Percentiles rank a stretch among this genome's conserved stretches.
phyloP scores from a whole-genome alignment of 2,797 vertebrate genomes.

The Tapera naevia region DNA sequence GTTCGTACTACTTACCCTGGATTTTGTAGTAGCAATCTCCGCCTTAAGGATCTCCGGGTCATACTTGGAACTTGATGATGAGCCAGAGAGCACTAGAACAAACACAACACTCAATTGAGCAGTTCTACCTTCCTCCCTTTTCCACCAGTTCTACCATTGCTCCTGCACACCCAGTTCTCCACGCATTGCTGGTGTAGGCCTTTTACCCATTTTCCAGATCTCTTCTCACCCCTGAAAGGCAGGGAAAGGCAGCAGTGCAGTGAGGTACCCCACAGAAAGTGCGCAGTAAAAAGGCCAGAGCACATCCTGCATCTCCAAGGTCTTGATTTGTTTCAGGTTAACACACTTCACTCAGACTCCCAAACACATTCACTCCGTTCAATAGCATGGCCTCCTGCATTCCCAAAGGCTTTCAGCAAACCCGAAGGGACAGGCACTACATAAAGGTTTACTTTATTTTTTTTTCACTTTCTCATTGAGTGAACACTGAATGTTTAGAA shows the following conservation, averaged over 20 bases:
- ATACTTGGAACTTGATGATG: conserved; percentile 94
- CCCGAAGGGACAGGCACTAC: background rate
- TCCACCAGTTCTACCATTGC: background rate
- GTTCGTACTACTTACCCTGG: conserved; percentile 83
- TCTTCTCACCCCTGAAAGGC: background rate
- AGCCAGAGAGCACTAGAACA: conserved; percentile 90
- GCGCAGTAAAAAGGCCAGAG: background rate
- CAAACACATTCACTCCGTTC: background rate
- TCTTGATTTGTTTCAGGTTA: background rate
- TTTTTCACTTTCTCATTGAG: background rate
- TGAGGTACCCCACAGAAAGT: background rate
- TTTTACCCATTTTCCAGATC: background rate
- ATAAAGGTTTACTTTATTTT: background rate
- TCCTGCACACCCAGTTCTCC: background rate
- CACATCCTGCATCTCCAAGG: background rate
- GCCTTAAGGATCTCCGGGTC: conserved; percentile 98
- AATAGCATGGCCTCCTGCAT: background rate
- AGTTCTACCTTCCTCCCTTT: background rate
- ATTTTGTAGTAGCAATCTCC: conserved; percentile 95
- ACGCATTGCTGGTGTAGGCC: background rate
- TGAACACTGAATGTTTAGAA: background rate
- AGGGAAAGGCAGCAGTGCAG: background rate
- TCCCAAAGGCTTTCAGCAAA: background rate
- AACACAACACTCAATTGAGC: background rate
- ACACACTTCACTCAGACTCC: background rate